Conservation (phyloP, 2,888 invertebrate genomes). For the Xanthia togata region DNA sequence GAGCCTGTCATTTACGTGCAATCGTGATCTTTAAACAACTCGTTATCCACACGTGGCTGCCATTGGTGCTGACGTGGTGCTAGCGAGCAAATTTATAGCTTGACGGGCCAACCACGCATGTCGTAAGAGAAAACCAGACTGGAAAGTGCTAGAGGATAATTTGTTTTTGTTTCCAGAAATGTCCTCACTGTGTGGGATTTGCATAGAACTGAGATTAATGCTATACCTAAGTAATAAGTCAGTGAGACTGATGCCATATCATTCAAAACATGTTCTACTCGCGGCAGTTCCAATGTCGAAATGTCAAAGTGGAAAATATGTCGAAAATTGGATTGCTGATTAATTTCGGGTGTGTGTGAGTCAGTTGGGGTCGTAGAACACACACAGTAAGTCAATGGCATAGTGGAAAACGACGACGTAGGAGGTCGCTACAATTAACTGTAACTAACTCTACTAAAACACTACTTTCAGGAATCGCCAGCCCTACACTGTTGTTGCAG, state of each 20-base stretch:
- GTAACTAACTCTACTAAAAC: slow-evolving; percentile 28
- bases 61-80: slow-evolving; percentile 18
- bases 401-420: neutral
- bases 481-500: slow-evolving; percentile 81
- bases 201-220: neutral
- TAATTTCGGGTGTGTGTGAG: neutral
- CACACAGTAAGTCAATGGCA: neutral
- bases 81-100: slow-evolving; percentile 25
- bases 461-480: slow-evolving; percentile 62
- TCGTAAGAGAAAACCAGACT: neutral
- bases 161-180: slow-evolving; percentile 3
- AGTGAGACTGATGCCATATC: neutral
- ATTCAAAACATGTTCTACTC: neutral
- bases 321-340: neutral
- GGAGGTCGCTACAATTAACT: slow-evolving; percentile 34
- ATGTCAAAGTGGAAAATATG: too few relatives aligned
- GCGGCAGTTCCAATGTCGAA: neutral
- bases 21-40: slow-evolving; percentile 64
- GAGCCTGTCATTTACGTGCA: slow-evolving; percentile 58
- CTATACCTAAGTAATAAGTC: neutral
- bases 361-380: neutral
- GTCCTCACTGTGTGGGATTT: neutral
- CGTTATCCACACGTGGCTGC: slow-evolving; percentile 53
- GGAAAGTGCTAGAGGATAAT: neutral
- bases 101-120: neutral